These are phyloP conservation scores for Nipponacmea schrenckii DNA, from an alignment of 2,888 invertebrate species.

Conservation along the genomic window DNA sequence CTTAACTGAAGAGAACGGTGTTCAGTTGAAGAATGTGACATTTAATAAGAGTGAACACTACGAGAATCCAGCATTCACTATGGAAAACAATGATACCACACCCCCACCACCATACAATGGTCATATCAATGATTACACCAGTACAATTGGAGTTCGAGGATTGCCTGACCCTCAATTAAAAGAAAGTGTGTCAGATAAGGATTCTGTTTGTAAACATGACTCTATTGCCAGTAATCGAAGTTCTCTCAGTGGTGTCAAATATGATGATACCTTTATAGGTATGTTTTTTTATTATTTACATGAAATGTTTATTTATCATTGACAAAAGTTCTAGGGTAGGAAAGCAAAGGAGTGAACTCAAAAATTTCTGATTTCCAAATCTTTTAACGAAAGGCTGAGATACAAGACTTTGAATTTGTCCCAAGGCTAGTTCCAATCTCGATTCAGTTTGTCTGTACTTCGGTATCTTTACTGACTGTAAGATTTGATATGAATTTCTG, in stretches of 20 bases:
- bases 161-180: neutral
- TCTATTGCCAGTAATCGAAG: constrained; percentile 44
- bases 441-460: too few relatives aligned
- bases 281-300: constrained; percentile 12
- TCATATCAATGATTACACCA: neutral
- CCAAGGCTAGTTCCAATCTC: too few relatives aligned
- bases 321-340: too few relatives aligned
- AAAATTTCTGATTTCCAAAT: too few relatives aligned
- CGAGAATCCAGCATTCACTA: neutral
- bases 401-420: too few relatives aligned
- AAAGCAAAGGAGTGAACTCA: too few relatives aligned
- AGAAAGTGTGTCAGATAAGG: neutral
- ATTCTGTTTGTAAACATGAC: neutral
- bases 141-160: neutral
- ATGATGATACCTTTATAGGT: constrained; percentile 48
- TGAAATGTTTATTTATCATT: too few relatives aligned
- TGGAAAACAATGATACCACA: neutral
- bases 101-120: constrained; percentile 6
- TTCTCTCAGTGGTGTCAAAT: constrained; percentile 42
- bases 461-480: too few relatives aligned
- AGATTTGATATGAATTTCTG: too few relatives aligned
- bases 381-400: too few relatives aligned
- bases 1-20: neutral
- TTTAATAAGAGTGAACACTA: neutral
- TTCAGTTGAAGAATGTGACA: constrained; percentile 2